A percentile compares a stretch with the other conserved stretches of the same genome.
phyloP scores from a whole-genome alignment of 1,140 invertebrate species.

The Amphibalanus amphitrite region DNA sequence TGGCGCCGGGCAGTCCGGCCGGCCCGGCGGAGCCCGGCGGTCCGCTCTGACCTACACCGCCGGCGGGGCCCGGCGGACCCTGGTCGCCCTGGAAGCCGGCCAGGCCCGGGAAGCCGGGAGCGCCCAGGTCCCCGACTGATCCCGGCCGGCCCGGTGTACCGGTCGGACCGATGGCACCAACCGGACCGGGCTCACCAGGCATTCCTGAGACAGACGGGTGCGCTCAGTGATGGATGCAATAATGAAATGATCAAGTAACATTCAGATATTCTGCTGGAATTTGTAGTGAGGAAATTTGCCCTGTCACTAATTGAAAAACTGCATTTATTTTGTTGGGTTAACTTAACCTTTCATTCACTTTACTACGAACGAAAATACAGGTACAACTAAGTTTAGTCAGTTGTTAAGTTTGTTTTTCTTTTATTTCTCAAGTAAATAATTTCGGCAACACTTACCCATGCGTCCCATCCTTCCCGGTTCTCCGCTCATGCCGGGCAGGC shows the following conservation, averaged over 20 bases:
- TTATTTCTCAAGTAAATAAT: too few species aligned
- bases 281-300: too few species aligned
- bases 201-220: not conserved
- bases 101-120: constrained; percentile 15
- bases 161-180: not conserved
- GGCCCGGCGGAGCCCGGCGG: constrained; percentile 27
- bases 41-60: constrained; percentile 33
- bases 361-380: too few species aligned
- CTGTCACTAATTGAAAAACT: too few species aligned
- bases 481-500: constrained; percentile 15
- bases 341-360: too few species aligned
- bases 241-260: too few species aligned
- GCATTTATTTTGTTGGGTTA: too few species aligned
- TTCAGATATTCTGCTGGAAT: too few species aligned
- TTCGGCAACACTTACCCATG: not conserved
- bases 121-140: not conserved
- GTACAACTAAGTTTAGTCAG: too few species aligned
- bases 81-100: constrained; percentile 19
- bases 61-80: constrained; percentile 18
- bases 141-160: not conserved
- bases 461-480: not conserved
- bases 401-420: too few species aligned
- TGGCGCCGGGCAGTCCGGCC: constrained; percentile 20
- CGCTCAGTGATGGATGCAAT: too few species aligned
- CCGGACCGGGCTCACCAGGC: not conserved